Conservation (phyloP, 37 sponge, comb jelly and placozoan species). For the Dysidea cf. avara region DNA sequence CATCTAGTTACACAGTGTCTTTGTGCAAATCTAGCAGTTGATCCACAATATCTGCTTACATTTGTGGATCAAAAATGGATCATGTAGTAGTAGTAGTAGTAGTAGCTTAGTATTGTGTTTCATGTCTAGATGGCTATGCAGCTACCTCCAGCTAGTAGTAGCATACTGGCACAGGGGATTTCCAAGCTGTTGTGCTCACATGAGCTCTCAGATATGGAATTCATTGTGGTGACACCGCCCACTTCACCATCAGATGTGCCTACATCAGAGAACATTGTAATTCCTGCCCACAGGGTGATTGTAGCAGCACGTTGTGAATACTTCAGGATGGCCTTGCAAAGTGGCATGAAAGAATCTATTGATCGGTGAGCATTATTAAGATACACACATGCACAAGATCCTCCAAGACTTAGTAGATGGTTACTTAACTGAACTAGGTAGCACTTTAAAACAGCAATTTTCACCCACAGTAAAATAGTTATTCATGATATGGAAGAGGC, state of each 20-base stretch:
- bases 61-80: too few relatives aligned
- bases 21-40: too few relatives aligned
- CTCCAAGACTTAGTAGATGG: too few relatives aligned
- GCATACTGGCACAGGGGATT: conserved; percentile 36
- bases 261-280: conserved; percentile 17
- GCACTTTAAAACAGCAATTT: neutral
- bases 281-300: conserved; percentile 64
- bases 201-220: conserved; percentile 48
- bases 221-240: conserved; percentile 18
- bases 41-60: too few relatives aligned
- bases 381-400: too few relatives aligned
- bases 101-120: too few relatives aligned
- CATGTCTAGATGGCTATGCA: neutral
- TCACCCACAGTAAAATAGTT: conserved; percentile 32
- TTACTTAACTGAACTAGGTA: too few relatives aligned
- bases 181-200: conserved; percentile 23
- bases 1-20: too few relatives aligned
- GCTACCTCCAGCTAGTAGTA: conserved; percentile 1
- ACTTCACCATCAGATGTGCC: too few relatives aligned
- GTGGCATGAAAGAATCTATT: conserved; percentile 69
- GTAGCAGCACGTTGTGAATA: conserved; percentile 63
- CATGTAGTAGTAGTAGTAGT: too few relatives aligned
- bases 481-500: conserved; percentile 41
- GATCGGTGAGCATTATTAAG: conserved; percentile 27
- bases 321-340: conserved; percentile 51